A percentile compares a stretch with the other conserved stretches of the same genome.
phyloP scores from a whole-genome alignment of 2,888 invertebrate genomes.

The Platycnemis pennipes region DNA sequence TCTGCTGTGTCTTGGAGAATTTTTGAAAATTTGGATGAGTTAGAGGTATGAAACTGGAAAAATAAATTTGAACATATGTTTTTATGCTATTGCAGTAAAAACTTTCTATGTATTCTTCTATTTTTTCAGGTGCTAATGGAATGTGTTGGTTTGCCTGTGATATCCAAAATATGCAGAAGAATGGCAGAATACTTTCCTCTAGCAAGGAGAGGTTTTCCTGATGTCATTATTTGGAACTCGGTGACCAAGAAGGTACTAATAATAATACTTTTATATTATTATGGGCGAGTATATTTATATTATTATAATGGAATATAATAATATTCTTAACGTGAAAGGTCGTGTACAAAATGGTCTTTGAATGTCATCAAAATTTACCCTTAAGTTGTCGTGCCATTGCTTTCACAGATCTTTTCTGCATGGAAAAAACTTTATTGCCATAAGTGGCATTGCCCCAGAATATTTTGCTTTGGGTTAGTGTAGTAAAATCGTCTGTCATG shows the following conservation, averaged over 20 bases:
- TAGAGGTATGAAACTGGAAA: neutral
- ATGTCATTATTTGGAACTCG: conserved; percentile 30
- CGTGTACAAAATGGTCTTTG: too few species aligned
- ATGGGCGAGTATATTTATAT: neutral
- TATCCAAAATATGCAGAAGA: conserved; percentile 48
- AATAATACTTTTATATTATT: neutral
- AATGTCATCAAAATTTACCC: too few species aligned
- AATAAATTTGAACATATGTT: neutral
- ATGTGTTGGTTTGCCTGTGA: conserved; percentile 9
- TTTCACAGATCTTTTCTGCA: too few species aligned
- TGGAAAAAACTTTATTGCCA: too few species aligned
- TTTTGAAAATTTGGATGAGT: conserved; percentile 37
- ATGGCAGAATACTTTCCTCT: conserved; percentile 45
- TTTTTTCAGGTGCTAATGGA: conserved; percentile 20
- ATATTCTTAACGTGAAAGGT: too few species aligned
- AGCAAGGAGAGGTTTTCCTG: conserved; percentile 47
- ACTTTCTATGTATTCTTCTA: neutral
- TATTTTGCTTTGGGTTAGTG: too few species aligned
- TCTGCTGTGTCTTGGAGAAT: conserved; percentile 44
- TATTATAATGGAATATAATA: too few species aligned
- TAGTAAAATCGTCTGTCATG: too few species aligned
- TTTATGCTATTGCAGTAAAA: neutral
- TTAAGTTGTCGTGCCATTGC: too few species aligned
- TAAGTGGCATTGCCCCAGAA: too few species aligned
- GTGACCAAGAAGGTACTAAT: conserved; percentile 15